These are phyloP conservation scores for Drosophila subpulchrella DNA, from an alignment of 1,140 invertebrate genomes.

Conservation along the genomic window DNA sequence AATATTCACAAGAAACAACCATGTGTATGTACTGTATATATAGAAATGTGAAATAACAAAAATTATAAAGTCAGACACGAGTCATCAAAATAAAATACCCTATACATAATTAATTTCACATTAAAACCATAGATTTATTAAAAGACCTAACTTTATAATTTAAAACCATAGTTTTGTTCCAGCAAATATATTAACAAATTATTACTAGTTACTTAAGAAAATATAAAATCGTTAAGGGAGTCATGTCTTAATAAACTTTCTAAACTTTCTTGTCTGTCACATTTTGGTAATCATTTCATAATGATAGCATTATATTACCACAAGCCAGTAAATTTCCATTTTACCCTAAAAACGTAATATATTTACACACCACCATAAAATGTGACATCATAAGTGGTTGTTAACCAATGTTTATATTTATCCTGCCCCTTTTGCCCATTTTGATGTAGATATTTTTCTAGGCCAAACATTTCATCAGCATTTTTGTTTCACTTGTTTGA, in stretches of 20 bases:
- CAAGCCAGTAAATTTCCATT: not conserved
- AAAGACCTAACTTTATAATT: too few species aligned
- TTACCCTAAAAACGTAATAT: not conserved
- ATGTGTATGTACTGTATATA: not conserved
- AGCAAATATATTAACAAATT: too few species aligned
- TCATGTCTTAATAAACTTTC: too few species aligned
- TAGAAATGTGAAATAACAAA: not conserved
- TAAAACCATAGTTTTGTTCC: too few species aligned
- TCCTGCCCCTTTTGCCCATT: not conserved
- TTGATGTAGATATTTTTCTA: slow-evolving; percentile 14
- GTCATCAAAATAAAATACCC: not conserved
- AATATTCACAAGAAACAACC: not conserved
- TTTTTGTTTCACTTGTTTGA: slow-evolving; percentile 43
- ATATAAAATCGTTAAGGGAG: too few species aligned
- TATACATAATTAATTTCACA: too few species aligned
- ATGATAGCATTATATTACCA: not conserved
- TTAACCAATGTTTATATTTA: slow-evolving; percentile 5
- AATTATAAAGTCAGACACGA: too few species aligned
- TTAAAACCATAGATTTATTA: too few species aligned
- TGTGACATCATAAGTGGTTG: slow-evolving; percentile 8
- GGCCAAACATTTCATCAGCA: slow-evolving; percentile 24
- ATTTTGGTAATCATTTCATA: not conserved
- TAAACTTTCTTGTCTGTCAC: not conserved
- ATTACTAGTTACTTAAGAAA: too few species aligned
- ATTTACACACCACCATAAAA: not conserved